Evolutionary conservation across 2,113 vertebrate species (phyloP).

Genomic region (Ia io): DNA sequence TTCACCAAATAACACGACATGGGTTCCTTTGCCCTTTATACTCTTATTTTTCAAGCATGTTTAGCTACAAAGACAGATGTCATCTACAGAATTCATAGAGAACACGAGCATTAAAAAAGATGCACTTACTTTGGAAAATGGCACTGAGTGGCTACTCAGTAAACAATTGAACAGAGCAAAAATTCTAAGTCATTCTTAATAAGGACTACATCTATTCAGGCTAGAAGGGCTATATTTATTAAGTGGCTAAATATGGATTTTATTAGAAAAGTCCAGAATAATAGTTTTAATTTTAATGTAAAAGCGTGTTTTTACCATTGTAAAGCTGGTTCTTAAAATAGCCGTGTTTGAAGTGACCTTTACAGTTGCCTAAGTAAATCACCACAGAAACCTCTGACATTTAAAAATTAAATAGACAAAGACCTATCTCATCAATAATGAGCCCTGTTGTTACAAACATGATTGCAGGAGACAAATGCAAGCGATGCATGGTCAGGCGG

Average conservation of each 20-base stretch:
- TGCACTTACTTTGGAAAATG: not conserved
- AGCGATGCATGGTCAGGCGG: constrained; percentile 77
- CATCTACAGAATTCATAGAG: not conserved
- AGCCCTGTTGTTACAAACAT: constrained; percentile 81
- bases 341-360: constrained; percentile 83
- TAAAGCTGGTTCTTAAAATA: constrained; percentile 78
- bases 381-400: constrained; percentile 85
- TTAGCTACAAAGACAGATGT: not conserved
- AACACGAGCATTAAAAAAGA: not conserved
- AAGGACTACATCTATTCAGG: not conserved
- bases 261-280: constrained; percentile 25
- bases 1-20: not conserved
- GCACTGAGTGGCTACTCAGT: not conserved
- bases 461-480: constrained; percentile 81
- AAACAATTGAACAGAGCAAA: not conserved
- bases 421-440: constrained; percentile 82
- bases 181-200: not conserved
- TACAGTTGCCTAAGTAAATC: constrained; percentile 83
- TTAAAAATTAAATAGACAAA: constrained; percentile 83
- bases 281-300: constrained; percentile 15
- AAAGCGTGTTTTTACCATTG: constrained; percentile 61
- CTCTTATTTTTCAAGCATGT: constrained; percentile 18
- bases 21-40: not conserved
- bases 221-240: not conserved
- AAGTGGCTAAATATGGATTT: not conserved